Evolutionary conservation across 2,888 invertebrate species (phyloP).

Genomic region (Cerastis leucographa): DNA sequence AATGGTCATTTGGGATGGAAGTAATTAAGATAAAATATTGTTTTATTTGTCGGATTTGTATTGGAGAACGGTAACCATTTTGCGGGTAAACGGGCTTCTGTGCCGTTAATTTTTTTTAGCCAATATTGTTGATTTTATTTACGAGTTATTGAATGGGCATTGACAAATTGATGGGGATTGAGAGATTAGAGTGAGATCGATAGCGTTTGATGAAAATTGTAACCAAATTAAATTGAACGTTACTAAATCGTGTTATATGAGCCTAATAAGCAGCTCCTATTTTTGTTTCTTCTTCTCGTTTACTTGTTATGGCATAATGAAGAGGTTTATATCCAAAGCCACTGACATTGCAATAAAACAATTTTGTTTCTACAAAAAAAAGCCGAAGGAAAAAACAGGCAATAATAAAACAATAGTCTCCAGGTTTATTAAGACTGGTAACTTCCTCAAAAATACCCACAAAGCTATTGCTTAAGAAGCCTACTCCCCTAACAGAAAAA

Average conservation of each 20-base stretch:
- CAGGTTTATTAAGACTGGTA: slow-evolving; percentile 34
- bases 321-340: neutral
- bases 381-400: neutral
- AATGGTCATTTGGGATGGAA: slow-evolving; percentile 77
- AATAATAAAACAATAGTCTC: slow-evolving; percentile 24
- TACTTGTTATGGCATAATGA: neutral
- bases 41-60: slow-evolving; percentile 68
- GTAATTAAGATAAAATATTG: slow-evolving; percentile 79
- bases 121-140: slow-evolving; percentile 65
- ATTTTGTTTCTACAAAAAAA: neutral
- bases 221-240: slow-evolving; percentile 7
- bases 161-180: slow-evolving; percentile 54
- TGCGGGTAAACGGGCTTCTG: slow-evolving; percentile 45
- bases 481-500: slow-evolving; percentile 22
- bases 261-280: neutral
- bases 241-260: neutral
- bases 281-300: neutral
- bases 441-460: slow-evolving; percentile 38
- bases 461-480: slow-evolving; percentile 35
- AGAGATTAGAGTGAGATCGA: slow-evolving; percentile 28
- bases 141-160: slow-evolving; percentile 54
- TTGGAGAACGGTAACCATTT: slow-evolving; percentile 53
- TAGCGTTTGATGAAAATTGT: slow-evolving; percentile 22
- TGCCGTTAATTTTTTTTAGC: slow-evolving; percentile 48
- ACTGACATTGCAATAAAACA: too few species aligned